Evolutionary conservation across 2,888 invertebrate species (phyloP).

Genomic region (Uropetala carovei): DNA sequence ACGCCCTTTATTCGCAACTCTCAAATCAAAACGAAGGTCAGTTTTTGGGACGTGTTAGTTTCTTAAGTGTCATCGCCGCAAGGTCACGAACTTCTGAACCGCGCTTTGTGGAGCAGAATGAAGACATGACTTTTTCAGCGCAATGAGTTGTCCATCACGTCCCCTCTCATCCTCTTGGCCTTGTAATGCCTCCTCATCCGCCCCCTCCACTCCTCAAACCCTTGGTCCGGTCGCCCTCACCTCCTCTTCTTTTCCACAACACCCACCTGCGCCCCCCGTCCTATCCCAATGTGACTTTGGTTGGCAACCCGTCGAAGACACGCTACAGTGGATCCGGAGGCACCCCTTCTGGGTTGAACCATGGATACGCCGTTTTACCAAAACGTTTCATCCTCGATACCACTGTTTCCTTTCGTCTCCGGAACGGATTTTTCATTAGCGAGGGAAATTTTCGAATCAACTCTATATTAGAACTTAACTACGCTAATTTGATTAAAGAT

Average conservation of each 20-base stretch:
- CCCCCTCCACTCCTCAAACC: neutral
- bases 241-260: neutral
- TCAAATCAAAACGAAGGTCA: neutral
- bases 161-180: constrained; percentile 23
- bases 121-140: neutral
- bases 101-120: constrained; percentile 11
- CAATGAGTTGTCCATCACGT: constrained; percentile 57
- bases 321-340: neutral
- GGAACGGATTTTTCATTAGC: neutral
- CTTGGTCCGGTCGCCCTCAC: neutral
- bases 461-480: too few species aligned
- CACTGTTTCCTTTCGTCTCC: neutral
- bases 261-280: constrained; percentile 11
- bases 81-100: constrained; percentile 13
- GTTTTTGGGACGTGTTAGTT: neutral
- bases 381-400: neutral
- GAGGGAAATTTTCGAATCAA: too few species aligned
- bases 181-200: neutral
- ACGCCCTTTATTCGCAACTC: neutral
- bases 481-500: too few species aligned
- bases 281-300: constrained; percentile 57
- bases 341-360: neutral
- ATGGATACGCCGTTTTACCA: neutral
- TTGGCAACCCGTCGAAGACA: constrained; percentile 15
- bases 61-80: neutral